A percentile compares a stretch with the other conserved stretches of the same genome.
phyloP scores from a whole-genome alignment of 1,140 invertebrate species.

The Pollicipes pollicipes region DNA sequence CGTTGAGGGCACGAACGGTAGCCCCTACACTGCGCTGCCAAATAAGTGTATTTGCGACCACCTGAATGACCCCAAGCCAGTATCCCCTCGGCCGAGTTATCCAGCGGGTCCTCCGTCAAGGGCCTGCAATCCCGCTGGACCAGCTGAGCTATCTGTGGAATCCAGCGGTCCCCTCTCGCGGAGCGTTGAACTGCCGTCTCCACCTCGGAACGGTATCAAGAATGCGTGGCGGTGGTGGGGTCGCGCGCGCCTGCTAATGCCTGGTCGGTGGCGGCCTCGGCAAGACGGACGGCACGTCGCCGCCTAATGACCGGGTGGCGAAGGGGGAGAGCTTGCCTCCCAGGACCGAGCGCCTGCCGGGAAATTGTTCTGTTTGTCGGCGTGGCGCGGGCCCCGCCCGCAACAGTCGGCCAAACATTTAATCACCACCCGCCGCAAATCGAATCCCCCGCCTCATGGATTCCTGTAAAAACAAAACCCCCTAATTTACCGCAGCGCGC shows the following conservation, averaged over 20 bases:
- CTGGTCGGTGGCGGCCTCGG: background rate
- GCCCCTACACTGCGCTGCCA: no score
- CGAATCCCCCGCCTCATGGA: background rate
- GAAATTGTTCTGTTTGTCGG: conserved; percentile 1
- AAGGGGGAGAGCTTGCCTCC: background rate
- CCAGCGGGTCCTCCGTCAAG: no score
- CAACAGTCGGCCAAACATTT: conserved; percentile 1
- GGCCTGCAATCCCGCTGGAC: no score
- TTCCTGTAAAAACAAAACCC: background rate
- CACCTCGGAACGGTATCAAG: background rate
- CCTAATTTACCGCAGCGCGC: background rate
- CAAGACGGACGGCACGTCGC: background rate
- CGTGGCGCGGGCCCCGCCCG: no score
- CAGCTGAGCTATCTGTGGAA: no score
- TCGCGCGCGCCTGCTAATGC: no score
- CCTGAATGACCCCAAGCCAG: no score
- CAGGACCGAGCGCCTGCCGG: background rate
- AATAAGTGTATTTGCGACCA: no score
- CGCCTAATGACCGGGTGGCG: background rate
- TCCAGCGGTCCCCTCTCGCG: no score
- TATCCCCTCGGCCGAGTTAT: no score
- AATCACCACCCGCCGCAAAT: background rate
- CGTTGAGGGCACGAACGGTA: no score
- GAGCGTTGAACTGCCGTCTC: no score
- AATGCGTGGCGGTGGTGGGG: background rate